These are phyloP conservation scores for Phaedon cochleariae DNA, from an alignment of 2,888 invertebrate species.

Conservation along the genomic window DNA sequence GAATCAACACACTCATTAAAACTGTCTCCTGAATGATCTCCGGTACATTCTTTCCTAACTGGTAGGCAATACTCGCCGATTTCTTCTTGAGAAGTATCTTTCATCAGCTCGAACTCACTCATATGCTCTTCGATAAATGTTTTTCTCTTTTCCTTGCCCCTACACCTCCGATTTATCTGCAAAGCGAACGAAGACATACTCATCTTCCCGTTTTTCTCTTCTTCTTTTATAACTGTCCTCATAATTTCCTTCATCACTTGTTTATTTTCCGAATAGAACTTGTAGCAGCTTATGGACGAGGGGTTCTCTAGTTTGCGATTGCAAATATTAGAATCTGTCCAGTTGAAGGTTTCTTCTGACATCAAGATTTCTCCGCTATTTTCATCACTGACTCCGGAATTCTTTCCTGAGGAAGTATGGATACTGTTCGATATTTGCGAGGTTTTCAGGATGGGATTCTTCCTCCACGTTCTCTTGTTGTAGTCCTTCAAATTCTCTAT, in stretches of 20 bases:
- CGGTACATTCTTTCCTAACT: too few relatives aligned
- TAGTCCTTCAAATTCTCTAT: slow-evolving; percentile 24
- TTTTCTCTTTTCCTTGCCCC: slow-evolving; percentile 2
- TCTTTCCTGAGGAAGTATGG: not conserved
- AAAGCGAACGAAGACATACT: slow-evolving; percentile 16
- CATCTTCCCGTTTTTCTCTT: not conserved
- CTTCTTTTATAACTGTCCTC: slow-evolving; percentile 4
- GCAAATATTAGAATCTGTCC: not conserved
- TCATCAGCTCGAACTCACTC: slow-evolving; percentile 43
- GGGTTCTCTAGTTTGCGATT: not conserved
- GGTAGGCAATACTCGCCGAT: not conserved
- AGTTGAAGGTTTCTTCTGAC: not conserved
- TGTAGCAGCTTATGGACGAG: slow-evolving; percentile 3
- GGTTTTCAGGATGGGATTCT: not conserved
- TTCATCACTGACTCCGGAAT: not conserved
- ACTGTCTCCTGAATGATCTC: not conserved
- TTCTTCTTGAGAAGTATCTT: slow-evolving; percentile 41
- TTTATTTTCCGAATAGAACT: not conserved
- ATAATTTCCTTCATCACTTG: slow-evolving; percentile 16
- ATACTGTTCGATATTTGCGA: not conserved
- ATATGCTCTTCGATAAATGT: not conserved
- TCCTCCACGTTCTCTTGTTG: slow-evolving; percentile 9
- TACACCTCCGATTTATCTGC: slow-evolving; percentile 11
- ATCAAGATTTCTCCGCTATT: not conserved
- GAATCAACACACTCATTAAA: not conserved